Evolutionary conservation across 2,888 invertebrate species (phyloP), one percentile per base, ranked within the genome.

Genomic region (Acanthosepion pharaonis): DNA sequence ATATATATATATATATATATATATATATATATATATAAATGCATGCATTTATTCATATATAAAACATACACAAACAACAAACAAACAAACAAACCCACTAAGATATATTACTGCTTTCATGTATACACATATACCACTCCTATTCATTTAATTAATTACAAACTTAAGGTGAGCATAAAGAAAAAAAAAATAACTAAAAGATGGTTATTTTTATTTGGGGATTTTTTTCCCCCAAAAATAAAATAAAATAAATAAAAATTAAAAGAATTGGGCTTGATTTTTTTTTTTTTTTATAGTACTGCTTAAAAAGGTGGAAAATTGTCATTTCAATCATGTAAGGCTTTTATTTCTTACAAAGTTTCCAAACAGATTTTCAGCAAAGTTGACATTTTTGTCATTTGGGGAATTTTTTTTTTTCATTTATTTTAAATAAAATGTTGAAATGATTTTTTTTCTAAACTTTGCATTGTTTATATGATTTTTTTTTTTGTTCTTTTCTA

Each of bases 311-410:
- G 78, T 33, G 33, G 78, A n/a, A 78, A 33, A 78, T 78, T 78
- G n/a, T 78, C 78, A 78, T 78, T 78, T 78, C 78, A 78, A 78
- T 78, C 78, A 78, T 33, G 78, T n/a, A 78, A 78, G 78, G 78
- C n/a, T 78, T 78, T 78, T 78, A 78, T 78, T 78, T 78, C 78
- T 78, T 78, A 78, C 78, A 78, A 78, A 78, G n/a, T 78, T 78
- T 78, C n/a, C n/a, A n/a, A 78, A n/a, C n/a, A 33, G n/a, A 78
- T 78, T 78, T 78, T 78, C 78, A 78, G 78, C 78, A 9, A 78
- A 78, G 78, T 78, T 23, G 23, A 78, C 78, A 78, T 78, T 78
- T 78, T 78, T n/a, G n/a, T 78, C n/a, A 78, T 78, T 78, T 78
- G 9, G n/a, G 78, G 11, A 3, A 3, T 9, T 28, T 28, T 78